phyloP scores from a whole-genome alignment of 2,888 invertebrate genomes.

The Microctonus hyperodae region DNA sequence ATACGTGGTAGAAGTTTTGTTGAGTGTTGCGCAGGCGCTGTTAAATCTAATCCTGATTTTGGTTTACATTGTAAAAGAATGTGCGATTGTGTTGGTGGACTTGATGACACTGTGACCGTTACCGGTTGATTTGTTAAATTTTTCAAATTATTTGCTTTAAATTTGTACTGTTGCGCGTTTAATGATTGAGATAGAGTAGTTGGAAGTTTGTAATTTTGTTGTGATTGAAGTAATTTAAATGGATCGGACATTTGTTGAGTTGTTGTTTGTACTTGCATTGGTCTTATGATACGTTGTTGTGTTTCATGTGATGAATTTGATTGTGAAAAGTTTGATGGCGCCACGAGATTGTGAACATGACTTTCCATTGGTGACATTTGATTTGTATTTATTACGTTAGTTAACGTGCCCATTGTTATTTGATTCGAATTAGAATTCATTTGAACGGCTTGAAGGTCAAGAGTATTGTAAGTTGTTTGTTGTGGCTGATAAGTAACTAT shows the following conservation, averaged over 20 bases:
- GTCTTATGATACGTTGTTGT: slow-evolving; percentile 48
- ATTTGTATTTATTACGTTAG: slow-evolving; percentile 21
- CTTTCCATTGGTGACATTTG: slow-evolving; percentile 43
- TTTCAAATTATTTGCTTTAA: slow-evolving; percentile 31
- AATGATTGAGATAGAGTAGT: slow-evolving; percentile 38
- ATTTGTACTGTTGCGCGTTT: slow-evolving; percentile 56
- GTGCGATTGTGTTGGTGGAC: slow-evolving; percentile 51
- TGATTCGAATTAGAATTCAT: slow-evolving; percentile 31
- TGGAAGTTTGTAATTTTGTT: slow-evolving; percentile 57
- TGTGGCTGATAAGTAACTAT: slow-evolving; percentile 46
- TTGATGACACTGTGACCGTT: slow-evolving; percentile 49
- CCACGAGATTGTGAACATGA: slow-evolving; percentile 46
- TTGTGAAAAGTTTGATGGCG: slow-evolving; percentile 45
- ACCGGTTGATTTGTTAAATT: slow-evolving; percentile 48
- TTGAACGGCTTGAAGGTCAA: slow-evolving; percentile 53
- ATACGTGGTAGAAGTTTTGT: slow-evolving; percentile 56
- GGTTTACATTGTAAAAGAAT: slow-evolving; percentile 55
- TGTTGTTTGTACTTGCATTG: slow-evolving; percentile 46
- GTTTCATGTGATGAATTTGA: slow-evolving; percentile 39
- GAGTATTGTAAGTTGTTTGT: slow-evolving; percentile 9
- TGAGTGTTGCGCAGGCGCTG: slow-evolving; percentile 54
- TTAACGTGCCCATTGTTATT: slow-evolving; percentile 29
- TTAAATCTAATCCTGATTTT: slow-evolving; percentile 54
- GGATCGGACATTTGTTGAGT: slow-evolving; percentile 48
- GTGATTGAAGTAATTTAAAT: slow-evolving; percentile 53